These are phyloP conservation scores for Agapetus fuscipes DNA, from an alignment of 2,888 invertebrate species.

Conservation along the genomic window DNA sequence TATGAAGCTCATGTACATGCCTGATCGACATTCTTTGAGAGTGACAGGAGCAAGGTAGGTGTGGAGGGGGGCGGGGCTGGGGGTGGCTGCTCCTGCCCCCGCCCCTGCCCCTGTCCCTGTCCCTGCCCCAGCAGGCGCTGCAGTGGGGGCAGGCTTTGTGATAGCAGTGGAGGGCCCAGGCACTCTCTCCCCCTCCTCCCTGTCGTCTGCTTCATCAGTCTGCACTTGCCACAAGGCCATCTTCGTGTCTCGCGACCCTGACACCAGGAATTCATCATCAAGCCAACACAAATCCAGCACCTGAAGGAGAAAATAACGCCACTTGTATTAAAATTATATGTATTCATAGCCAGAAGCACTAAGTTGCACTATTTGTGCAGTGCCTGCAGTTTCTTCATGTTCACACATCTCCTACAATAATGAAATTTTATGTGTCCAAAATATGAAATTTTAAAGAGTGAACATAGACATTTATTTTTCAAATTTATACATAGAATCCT, in stretches of 20 bases:
- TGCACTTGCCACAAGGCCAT: constrained; percentile 84
- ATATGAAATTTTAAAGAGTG: no score
- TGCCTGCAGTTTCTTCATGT: no score
- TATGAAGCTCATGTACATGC: no score
- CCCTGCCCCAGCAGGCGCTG: constrained; percentile 2
- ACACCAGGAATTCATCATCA: constrained; percentile 90
- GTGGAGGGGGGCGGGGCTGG: constrained; percentile 15
- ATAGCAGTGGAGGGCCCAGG: constrained; percentile 1
- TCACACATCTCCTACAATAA: no score
- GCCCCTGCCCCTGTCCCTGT: no score
- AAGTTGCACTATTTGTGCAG: no score
- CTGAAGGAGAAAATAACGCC: constrained; percentile 28
- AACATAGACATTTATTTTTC: no score
- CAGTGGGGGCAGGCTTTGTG: background rate
- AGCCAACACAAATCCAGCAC: constrained; percentile 89
- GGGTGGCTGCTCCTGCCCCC: background rate
- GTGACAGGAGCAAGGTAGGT: constrained; percentile 56
- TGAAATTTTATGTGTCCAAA: no score
- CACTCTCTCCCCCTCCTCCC: constrained; percentile 28
- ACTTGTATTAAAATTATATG: background rate
- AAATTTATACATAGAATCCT: no score
- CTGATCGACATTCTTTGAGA: constrained; percentile 71
- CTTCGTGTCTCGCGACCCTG: constrained; percentile 86
- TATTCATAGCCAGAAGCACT: no score
- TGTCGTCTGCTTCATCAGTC: constrained; percentile 29